phyloP scores from a whole-genome alignment of 2,797 vertebrate genomes.

The Macrochelys suwanniensis region DNA sequence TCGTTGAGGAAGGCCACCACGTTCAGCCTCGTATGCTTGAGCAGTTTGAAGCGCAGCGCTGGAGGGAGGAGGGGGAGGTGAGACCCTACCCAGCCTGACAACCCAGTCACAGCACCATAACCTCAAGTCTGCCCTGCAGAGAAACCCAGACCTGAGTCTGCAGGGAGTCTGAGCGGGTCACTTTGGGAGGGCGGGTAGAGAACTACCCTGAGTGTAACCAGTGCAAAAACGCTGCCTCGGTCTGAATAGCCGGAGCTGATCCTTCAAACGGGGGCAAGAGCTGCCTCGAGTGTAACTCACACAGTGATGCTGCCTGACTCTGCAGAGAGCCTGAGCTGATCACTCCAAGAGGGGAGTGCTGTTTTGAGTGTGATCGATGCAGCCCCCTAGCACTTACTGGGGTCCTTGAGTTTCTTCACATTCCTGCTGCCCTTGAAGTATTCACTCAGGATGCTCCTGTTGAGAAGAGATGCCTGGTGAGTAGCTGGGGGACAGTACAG shows the following conservation, averaged over 20 bases:
- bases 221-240: background rate
- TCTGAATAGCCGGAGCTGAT: background rate
- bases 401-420: slow-evolving; percentile 90
- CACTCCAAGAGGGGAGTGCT: background rate
- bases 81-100: background rate
- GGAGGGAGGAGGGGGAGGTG: background rate
- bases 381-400: slow-evolving; percentile 82
- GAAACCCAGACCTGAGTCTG: background rate
- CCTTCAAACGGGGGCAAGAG: background rate
- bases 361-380: background rate
- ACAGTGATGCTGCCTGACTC: background rate
- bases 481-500: background rate
- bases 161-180: background rate
- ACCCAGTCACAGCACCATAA: background rate
- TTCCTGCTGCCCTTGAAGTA: slow-evolving; percentile 92
- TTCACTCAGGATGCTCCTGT: slow-evolving; percentile 87
- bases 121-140: background rate
- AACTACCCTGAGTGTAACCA: background rate
- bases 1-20: slow-evolving; percentile 95
- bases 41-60: slow-evolving; percentile 88
- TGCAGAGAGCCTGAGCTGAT: background rate
- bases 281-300: background rate
- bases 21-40: slow-evolving; percentile 91
- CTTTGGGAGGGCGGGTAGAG: rapidly evolving
- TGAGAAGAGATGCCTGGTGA: rapidly evolving